phyloP scores from a whole-genome alignment of 2,888 invertebrate genomes.

The Chaetogeoica ovagalla region DNA sequence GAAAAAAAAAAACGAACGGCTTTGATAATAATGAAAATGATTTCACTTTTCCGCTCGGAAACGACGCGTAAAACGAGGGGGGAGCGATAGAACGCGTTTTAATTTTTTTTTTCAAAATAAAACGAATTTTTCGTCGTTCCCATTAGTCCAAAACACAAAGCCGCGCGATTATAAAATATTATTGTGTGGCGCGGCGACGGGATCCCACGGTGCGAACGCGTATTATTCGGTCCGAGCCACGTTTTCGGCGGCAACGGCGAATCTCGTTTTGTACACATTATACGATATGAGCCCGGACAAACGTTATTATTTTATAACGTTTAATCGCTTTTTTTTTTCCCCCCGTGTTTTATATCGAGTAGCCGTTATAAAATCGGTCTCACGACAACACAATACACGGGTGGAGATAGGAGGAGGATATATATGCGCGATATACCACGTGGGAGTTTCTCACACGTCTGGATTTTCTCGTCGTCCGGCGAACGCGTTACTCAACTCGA shows the following conservation, averaged over 20 bases:
- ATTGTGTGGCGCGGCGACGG: not conserved
- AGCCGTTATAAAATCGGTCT: no score
- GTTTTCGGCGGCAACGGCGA: conserved; percentile 5
- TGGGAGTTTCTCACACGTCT: conserved; percentile 41
- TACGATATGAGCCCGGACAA: no score
- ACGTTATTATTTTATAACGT: not conserved
- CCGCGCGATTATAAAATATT: not conserved
- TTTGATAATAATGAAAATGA: conserved; percentile 16
- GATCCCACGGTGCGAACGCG: conserved; percentile 45
- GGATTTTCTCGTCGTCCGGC: conserved; percentile 20
- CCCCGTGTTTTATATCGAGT: not conserved
- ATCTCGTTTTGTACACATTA: conserved; percentile 13
- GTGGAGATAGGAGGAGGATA: not conserved
- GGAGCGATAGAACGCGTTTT: not conserved
- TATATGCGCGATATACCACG: conserved; percentile 10
- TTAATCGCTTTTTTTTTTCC: conserved; percentile 7
- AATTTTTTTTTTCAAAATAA: not conserved
- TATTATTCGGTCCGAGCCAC: no score
- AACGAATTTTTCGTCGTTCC: not conserved
- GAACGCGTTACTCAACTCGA: conserved; percentile 1
- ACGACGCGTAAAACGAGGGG: not conserved
- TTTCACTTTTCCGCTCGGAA: conserved; percentile 42
- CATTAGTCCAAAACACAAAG: not conserved
- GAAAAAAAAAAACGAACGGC: not conserved
- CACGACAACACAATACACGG: conserved; percentile 22